These are phyloP conservation scores for Bombus breviceps DNA, from an alignment of 1,140 invertebrate species.

Conservation along the genomic window DNA sequence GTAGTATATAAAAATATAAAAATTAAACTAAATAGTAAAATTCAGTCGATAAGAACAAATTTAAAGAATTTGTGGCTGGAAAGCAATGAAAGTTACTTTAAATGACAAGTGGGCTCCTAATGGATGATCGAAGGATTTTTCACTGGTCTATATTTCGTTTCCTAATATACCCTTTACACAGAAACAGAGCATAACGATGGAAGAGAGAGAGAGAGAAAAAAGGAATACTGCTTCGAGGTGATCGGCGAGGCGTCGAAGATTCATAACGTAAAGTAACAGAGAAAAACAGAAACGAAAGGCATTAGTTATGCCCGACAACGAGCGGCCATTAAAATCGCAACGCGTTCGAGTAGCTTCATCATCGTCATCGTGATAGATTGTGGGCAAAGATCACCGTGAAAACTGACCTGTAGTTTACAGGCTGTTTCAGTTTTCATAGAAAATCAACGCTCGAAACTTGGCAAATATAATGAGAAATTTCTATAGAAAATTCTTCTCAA, in stretches of 20 bases:
- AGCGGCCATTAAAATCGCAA: slow-evolving; percentile 40
- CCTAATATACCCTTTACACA: background rate
- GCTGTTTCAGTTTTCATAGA: background rate
- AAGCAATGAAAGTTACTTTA: background rate
- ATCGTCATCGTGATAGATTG: slow-evolving; percentile 38
- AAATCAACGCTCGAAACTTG: background rate
- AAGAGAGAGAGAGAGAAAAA: no score
- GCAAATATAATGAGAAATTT: background rate
- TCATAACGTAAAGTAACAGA: slow-evolving; percentile 5
- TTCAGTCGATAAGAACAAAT: background rate
- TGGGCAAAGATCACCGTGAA: slow-evolving; percentile 14
- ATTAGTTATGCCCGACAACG: slow-evolving; percentile 39
- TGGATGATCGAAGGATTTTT: background rate
- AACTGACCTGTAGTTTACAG: slow-evolving; percentile 13
- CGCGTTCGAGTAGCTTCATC: slow-evolving; percentile 23
- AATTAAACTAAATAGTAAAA: background rate
- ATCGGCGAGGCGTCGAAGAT: background rate
- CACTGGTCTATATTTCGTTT: background rate
- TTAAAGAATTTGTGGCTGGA: no score
- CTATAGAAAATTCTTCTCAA: background rate
- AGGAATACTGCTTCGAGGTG: background rate
- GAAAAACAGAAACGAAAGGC: slow-evolving; percentile 37
- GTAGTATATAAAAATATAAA: background rate
- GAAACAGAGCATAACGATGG: background rate
- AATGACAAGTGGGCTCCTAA: no score